Evolutionary conservation across 1,140 invertebrate species (phyloP).

Genomic region (Drusus annulatus): DNA sequence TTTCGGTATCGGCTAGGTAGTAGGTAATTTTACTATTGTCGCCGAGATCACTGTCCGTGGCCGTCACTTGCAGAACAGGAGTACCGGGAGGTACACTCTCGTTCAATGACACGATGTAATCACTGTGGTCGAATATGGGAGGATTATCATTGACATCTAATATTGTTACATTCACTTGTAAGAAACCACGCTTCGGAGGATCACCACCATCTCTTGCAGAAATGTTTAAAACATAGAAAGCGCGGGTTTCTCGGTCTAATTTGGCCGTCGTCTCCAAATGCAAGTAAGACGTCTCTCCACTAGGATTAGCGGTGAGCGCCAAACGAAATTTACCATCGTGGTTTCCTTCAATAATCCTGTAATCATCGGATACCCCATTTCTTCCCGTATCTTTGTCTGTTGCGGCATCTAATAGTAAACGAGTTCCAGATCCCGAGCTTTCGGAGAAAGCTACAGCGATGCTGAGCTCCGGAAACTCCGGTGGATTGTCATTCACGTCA

Average conservation of each 20-base stretch:
- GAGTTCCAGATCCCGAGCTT: slow-evolving; percentile 88
- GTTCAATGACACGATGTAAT: slow-evolving; percentile 92
- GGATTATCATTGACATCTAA: slow-evolving; percentile 96
- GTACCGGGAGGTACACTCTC: slow-evolving; percentile 93
- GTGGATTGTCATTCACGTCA: slow-evolving; percentile 92
- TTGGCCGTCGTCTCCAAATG: slow-evolving; percentile 92
- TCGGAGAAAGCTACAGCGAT: slow-evolving; percentile 92
- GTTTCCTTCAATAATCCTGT: slow-evolving; percentile 90
- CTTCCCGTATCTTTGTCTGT: slow-evolving; percentile 88
- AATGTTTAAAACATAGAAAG: slow-evolving; percentile 90
- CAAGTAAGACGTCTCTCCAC: slow-evolving; percentile 89
- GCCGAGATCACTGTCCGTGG: slow-evolving; percentile 92
- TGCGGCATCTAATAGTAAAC: slow-evolving; percentile 89
- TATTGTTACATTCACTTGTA: slow-evolving; percentile 92
- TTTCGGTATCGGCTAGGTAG: slow-evolving; percentile 87
- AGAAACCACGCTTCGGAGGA: slow-evolving; percentile 85
- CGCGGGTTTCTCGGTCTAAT: slow-evolving; percentile 88
- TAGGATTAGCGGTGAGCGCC: slow-evolving; percentile 89
- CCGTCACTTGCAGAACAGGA: slow-evolving; percentile 89
- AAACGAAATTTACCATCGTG: slow-evolving; percentile 89
- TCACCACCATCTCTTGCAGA: slow-evolving; percentile 89
- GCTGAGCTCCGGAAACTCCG: slow-evolving; percentile 90
- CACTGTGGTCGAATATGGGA: slow-evolving; percentile 93
- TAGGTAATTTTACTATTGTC: slow-evolving; percentile 95
- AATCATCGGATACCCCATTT: slow-evolving; percentile 90